Base-by-base conservation (phyloP, 2,113 vertebrate species). In the Aegotheles bennettii region DNA sequence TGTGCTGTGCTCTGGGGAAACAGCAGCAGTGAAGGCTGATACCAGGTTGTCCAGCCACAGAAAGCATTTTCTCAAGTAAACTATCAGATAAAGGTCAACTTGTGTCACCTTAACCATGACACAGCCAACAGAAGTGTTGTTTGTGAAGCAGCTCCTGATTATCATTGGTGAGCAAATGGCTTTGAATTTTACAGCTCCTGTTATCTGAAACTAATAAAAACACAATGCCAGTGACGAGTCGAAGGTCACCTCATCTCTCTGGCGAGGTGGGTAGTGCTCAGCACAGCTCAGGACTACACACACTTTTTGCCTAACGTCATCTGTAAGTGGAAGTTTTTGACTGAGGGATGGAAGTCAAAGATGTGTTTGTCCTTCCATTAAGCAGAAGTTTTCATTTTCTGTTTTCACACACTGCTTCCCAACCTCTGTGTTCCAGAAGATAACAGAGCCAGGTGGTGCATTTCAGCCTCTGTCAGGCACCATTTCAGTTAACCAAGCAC, bases 131-230 rank as follows among this genome's bases (percentile, higher is more conserved):
- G 36, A 82, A 54, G 83, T 6, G 5, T 14, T 79, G 92, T 84
- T 94, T 90, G 88, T 33, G 65, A 95, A 85, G 95, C 79, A 47
- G 53, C 94, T 91, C 96, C 96, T 56, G 94, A 91, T 97, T 93
- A 94, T 82, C 63, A 42, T 73, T 73, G 84, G 85, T 42, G 95
- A 94, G 85, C 92, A 82, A 96, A 97, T 73, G 82, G 68, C 80
- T 96, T 75, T 90, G 45, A 70, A 35, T 95, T 97, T 96, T 97
- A 98, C 89, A 90, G 94, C 75, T 38, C 71, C 94, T 96, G 93
- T 98, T 99, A 99, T 99, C 98, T 98, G 90, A 81, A 96, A 79
- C 98, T 97, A 98, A 98, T 98, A 98, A 98, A 99, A 95, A 97
- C 74, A 84, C 90, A 89, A 67, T 63, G 97, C 86, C 96, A 91